Base-by-base conservation (phyloP, 1,140 invertebrate genomes). In the Amyelois transitella region DNA sequence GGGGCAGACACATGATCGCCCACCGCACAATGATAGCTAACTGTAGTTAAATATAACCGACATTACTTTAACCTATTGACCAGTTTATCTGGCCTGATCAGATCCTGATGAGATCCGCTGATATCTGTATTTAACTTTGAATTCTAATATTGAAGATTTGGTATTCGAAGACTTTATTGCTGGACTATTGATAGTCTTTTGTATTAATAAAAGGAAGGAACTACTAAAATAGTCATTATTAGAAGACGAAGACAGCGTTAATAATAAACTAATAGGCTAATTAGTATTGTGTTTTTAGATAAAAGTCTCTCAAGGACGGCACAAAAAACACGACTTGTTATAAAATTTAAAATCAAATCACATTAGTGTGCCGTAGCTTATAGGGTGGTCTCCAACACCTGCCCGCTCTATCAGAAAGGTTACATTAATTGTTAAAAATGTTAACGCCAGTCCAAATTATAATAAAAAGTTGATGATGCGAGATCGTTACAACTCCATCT, bases 1-100 rank as follows among this genome's bases (percentile, higher is more conserved):
- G 61, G 75, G 78, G 75, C 64, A 38, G 14, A 28, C 32, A 43
- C 51, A 43, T 4, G 28, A 53, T 19, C 43, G 45, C 45, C 19
- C 45, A 48, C 45, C 45, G 45, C 18, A 21, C 45, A 48, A 48
- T 48, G 45, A 48, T 48, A 48, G 45, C 20, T 20, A 48, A 48
- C 45, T 48, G 45, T 48, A 48, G 45, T 48, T 48, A 21, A 48
- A 21, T 48, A 21, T 48, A 48, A 19, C 18, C 21, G 21, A 7
- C 45, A 20, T 48, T 48, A 48, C 45, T 48, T 48, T 48, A 48
- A 48, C 18, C 45, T 48, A 48, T 20, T 20, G 45, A 48, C 45
- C 18, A 21, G 45, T 12, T 48, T 48, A 48, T 48, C 20, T 21
- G 12, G 4, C 20, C n/a, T n/a, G 20, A 48, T 48, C 45, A 21